Evolutionary conservation across 2,888 invertebrate genomes (phyloP).

Genomic region (Camptogramma bilineatum): DNA sequence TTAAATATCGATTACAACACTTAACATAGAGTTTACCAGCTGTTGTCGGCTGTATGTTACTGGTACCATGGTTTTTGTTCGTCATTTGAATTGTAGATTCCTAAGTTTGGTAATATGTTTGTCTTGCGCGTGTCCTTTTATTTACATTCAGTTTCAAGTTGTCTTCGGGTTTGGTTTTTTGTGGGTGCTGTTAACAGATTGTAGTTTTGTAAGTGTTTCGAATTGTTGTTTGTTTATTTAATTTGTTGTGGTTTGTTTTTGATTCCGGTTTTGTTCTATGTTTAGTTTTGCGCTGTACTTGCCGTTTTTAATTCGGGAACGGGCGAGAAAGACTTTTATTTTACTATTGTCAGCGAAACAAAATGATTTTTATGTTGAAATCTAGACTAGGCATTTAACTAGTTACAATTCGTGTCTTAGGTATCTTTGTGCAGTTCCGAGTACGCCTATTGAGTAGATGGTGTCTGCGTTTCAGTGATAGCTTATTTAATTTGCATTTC

Average conservation of each 20-base stretch:
- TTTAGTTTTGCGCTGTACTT: neutral
- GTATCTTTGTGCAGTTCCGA: neutral
- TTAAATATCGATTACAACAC: neutral
- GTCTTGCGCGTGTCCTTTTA: slow-evolving; percentile 51
- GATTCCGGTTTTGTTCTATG: slow-evolving; percentile 16
- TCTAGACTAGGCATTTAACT: neutral
- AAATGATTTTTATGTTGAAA: too few species aligned
- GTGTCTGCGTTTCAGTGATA: neutral
- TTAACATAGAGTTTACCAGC: slow-evolving; percentile 24
- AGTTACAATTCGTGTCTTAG: neutral
- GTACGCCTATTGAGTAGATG: neutral
- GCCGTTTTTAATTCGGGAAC: neutral
- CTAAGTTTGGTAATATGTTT: slow-evolving; percentile 59
- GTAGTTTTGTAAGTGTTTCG: slow-evolving; percentile 35
- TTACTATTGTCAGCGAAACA: neutral
- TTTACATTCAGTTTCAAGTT: slow-evolving; percentile 51
- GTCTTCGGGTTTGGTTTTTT: slow-evolving; percentile 45
- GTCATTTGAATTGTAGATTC: slow-evolving; percentile 60
- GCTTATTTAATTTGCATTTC: slow-evolving; percentile 7
- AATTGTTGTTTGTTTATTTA: slow-evolving; percentile 32
- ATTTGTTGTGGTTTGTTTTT: slow-evolving; percentile 27
- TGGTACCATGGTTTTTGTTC: slow-evolving; percentile 51
- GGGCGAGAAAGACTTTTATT: neutral
- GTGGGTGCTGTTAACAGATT: slow-evolving; percentile 40
- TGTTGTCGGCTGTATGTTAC: slow-evolving; percentile 12